Evolutionary conservation across 2,113 vertebrate species (phyloP).

Genomic region (Turdus rufiventris): DNA sequence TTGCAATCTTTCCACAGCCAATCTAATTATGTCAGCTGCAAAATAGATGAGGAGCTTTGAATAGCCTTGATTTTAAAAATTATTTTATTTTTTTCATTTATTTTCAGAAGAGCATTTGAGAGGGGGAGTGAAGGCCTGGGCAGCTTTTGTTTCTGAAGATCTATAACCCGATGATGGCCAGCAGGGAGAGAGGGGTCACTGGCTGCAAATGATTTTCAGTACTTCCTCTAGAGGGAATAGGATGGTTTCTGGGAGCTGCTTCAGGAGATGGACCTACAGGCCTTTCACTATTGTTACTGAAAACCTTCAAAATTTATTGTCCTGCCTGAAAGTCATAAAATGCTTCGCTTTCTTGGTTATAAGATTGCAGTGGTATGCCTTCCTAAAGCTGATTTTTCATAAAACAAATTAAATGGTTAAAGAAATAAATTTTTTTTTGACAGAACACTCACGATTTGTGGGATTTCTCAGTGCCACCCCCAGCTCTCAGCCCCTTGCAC

Average conservation of each 20-base stretch:
- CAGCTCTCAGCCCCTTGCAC: background rate
- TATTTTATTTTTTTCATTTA: background rate
- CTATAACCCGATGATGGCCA: conserved; percentile 35
- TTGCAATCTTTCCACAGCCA: background rate
- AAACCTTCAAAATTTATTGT: conserved; percentile 21
- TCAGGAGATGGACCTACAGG: background rate
- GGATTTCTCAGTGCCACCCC: background rate
- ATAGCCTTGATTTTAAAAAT: background rate
- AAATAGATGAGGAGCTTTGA: background rate
- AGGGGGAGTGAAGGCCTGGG: background rate
- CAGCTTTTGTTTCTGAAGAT: conserved; percentile 44
- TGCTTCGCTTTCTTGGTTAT: background rate
- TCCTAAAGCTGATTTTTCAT: background rate
- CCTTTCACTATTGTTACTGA: background rate
- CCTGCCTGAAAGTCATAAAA: background rate
- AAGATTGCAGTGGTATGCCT: background rate
- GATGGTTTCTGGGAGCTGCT: background rate
- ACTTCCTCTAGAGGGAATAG: conserved; percentile 36
- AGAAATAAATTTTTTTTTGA: background rate
- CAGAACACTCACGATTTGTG: background rate
- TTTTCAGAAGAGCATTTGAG: background rate
- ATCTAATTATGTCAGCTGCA: background rate
- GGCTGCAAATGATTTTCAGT: background rate
- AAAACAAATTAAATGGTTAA: background rate
- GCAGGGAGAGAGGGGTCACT: background rate